These are phyloP conservation scores for Ommatoiulus sabulosus DNA, from an alignment of 2,888 invertebrate genomes.

Conservation along the genomic window DNA sequence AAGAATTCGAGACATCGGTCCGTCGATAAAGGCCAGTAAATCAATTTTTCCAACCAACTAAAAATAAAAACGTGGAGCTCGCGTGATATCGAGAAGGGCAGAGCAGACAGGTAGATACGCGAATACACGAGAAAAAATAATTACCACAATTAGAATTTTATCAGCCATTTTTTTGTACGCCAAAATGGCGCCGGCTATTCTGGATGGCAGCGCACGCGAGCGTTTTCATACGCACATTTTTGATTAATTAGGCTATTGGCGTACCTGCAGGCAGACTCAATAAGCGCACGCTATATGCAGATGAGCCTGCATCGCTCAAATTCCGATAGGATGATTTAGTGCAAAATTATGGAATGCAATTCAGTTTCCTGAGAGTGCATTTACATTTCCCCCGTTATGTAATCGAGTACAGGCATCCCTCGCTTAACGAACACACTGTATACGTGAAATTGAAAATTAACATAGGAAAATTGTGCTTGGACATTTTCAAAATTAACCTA, in stretches of 20 bases:
- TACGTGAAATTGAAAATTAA: no score
- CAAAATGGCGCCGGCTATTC: not conserved
- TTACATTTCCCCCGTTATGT: no score
- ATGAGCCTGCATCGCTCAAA: not conserved
- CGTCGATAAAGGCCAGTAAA: not conserved
- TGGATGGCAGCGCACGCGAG: not conserved
- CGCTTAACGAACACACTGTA: no score
- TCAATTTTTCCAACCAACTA: not conserved
- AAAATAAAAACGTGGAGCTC: not conserved
- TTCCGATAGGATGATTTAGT: not conserved
- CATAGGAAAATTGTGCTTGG: no score
- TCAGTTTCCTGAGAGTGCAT: not conserved
- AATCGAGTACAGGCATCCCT: no score
- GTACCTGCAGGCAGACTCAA: not conserved
- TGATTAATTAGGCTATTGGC: not conserved
- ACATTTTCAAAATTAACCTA: no score
- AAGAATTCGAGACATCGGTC: not conserved
- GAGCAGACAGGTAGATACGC: not conserved
- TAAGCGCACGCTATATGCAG: not conserved
- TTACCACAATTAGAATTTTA: conserved; percentile 26
- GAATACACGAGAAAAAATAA: not conserved
- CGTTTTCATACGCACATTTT: not conserved
- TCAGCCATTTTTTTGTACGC: not conserved
- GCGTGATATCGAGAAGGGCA: not conserved
- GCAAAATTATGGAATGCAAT: not conserved